These are phyloP conservation scores for Lucifuga dentata DNA, from an alignment of 2,113 vertebrate species.

Conservation along the genomic window DNA sequence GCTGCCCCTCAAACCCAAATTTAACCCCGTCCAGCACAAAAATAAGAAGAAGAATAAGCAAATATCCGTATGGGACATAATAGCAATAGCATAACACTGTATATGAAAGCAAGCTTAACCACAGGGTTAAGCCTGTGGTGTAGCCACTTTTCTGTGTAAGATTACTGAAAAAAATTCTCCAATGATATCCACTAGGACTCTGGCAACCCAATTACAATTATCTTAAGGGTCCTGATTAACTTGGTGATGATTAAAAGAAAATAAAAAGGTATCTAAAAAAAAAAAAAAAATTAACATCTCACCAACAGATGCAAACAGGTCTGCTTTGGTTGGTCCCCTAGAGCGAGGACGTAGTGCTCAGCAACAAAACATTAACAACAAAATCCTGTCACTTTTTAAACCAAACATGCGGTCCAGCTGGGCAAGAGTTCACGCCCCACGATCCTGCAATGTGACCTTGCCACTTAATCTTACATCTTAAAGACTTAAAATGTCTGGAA, in stretches of 20 bases:
- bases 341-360: slow-evolving; percentile 20
- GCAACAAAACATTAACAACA: slow-evolving; percentile 43
- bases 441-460: slow-evolving; percentile 33
- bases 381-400: slow-evolving; percentile 38
- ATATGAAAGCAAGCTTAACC: slow-evolving; percentile 26
- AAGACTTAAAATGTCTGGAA: slow-evolving; percentile 61
- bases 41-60: slow-evolving; percentile 16
- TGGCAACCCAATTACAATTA: background rate
- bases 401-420: slow-evolving; percentile 24
- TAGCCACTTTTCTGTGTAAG: slow-evolving; percentile 29
- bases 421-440: slow-evolving; percentile 10
- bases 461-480: slow-evolving; percentile 55
- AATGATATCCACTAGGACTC: background rate
- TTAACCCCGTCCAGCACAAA: slow-evolving; percentile 9
- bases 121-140: slow-evolving; percentile 13
- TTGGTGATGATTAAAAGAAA: background rate
- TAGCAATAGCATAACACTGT: slow-evolving; percentile 3
- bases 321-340: slow-evolving; percentile 29
- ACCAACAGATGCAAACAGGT: slow-evolving; percentile 65
- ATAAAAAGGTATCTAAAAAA: background rate
- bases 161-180: slow-evolving; percentile 1
- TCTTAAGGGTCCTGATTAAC: background rate
- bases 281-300: slow-evolving; percentile 55
- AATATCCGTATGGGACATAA: slow-evolving; percentile 40
- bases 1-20: slow-evolving; percentile 41